These are phyloP conservation scores for Limenitis camilla DNA, from an alignment of 2,888 invertebrate genomes.

Conservation along the genomic window DNA sequence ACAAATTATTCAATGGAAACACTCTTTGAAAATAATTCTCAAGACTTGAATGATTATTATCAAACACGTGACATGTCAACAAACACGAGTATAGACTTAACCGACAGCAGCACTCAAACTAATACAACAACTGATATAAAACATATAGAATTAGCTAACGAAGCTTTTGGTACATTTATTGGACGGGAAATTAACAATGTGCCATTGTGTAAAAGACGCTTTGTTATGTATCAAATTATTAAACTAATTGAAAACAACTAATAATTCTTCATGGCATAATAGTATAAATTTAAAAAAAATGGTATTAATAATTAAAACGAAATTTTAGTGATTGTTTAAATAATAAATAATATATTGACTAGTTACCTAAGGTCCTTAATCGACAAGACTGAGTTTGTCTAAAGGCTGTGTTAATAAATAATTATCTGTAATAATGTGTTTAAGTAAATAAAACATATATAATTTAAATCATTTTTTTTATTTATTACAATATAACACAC, in stretches of 20 bases:
- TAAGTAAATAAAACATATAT: neutral
- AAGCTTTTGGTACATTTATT: constrained; percentile 14
- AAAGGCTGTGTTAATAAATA: neutral
- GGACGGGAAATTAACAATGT: constrained; percentile 12
- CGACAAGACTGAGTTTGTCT: neutral
- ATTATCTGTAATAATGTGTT: neutral
- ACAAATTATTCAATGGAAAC: constrained; percentile 8
- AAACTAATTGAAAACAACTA: constrained; percentile 16
- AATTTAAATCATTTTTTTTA: neutral
- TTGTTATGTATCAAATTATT: constrained; percentile 16
- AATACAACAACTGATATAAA: constrained; percentile 10
- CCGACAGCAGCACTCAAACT: constrained; percentile 18
- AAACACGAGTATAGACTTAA: constrained; percentile 14
- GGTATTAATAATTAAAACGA: neutral
- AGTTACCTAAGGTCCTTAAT: too few species aligned
- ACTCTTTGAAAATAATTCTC: constrained; percentile 17
- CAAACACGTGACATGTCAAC: constrained; percentile 16
- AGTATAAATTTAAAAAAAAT: neutral
- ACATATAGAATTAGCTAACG: constrained; percentile 13
- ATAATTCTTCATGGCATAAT: neutral
- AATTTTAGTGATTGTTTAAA: neutral
- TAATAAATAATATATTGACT: neutral
- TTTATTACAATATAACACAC: neutral
- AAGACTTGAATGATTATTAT: constrained; percentile 14
- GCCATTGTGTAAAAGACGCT: constrained; percentile 14